A percentile compares a stretch with the other conserved stretches of the same genome.
phyloP scores from a whole-genome alignment of 2,113 vertebrate genomes.

The Synodontis membranacea region DNA sequence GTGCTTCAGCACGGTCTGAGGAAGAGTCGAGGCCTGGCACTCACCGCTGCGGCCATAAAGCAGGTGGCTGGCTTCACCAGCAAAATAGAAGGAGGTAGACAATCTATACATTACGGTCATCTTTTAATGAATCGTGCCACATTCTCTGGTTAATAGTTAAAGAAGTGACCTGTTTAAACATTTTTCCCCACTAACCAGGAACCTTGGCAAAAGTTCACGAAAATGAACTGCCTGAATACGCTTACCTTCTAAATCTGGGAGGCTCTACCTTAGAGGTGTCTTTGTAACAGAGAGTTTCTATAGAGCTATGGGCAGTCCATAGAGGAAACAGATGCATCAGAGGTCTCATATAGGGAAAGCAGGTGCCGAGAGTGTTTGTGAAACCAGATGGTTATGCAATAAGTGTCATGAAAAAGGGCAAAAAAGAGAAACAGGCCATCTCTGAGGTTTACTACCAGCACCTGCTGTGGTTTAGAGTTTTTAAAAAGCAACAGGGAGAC shows the following conservation, averaged over 20 bases:
- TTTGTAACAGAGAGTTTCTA: conserved; percentile 38
- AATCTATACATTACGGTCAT: not conserved
- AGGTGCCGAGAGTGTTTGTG: conserved; percentile 55
- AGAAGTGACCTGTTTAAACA: not conserved
- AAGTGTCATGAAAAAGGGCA: conserved; percentile 31
- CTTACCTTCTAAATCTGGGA: conserved; percentile 30
- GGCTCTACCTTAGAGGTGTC: conserved; percentile 20
- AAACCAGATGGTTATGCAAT: conserved; percentile 61
- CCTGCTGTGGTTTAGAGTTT: conserved; percentile 54
- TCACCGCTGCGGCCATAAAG: conserved; percentile 93
- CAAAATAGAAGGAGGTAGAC: conserved; percentile 88
- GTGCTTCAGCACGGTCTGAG: conserved; percentile 94
- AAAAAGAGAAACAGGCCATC: conserved; percentile 55
- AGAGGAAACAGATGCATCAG: conserved; percentile 57
- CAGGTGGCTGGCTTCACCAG: conserved; percentile 93
- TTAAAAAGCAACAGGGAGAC: conserved; percentile 40
- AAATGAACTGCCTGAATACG: not conserved
- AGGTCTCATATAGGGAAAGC: conserved; percentile 37
- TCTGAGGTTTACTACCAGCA: conserved; percentile 49
- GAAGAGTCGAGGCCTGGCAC: conserved; percentile 87
- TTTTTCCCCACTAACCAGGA: not conserved
- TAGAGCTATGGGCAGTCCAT: conserved; percentile 13
- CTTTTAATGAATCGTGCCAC: not conserved
- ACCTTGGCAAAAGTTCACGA: conserved; percentile 8
- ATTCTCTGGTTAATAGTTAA: not conserved